These are phyloP conservation scores for Drosophila fulvimacula DNA, from an alignment of 2,888 invertebrate genomes.

Conservation along the genomic window DNA sequence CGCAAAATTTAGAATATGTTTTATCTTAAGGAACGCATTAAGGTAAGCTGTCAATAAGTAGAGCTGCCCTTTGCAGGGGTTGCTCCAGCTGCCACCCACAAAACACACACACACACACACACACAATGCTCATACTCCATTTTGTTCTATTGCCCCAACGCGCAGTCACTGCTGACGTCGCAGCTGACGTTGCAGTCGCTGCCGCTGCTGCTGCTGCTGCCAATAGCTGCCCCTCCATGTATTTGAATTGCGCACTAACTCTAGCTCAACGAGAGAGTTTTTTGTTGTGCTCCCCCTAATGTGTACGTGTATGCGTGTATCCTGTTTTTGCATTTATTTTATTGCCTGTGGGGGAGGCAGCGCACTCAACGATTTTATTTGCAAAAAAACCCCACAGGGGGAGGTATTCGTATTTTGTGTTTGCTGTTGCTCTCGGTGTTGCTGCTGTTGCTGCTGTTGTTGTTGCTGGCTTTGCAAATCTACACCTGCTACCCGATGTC, in stretches of 20 bases:
- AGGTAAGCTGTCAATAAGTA: conserved; percentile 15
- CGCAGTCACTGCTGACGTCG: conserved; percentile 49
- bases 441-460: conserved; percentile 4
- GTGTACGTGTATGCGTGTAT: conserved; percentile 37
- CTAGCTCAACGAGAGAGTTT: conserved; percentile 65
- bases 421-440: conserved; percentile 18
- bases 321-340: conserved; percentile 67
- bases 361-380: conserved; percentile 68
- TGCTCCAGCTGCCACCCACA: conserved; percentile 26
- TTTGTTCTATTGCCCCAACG: conserved; percentile 66
- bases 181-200: conserved; percentile 37
- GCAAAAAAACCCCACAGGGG: conserved; percentile 43
- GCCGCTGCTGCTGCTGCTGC: conserved; percentile 21
- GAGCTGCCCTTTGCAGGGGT: conserved; percentile 27
- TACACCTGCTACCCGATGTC: conserved; percentile 51
- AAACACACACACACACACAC: conserved; percentile 11
- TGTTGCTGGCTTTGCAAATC: conserved; percentile 53
- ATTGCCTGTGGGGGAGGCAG: conserved; percentile 54
- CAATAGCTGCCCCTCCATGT: conserved; percentile 65
- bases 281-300: conserved; percentile 34
- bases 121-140: conserved; percentile 58
- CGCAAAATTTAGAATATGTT: background rate
- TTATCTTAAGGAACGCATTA: conserved; percentile 25
- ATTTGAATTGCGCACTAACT: conserved; percentile 83
- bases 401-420: conserved; percentile 33